phyloP scores from a whole-genome alignment of 2,888 invertebrate genomes.

The Drosophila monieri region DNA sequence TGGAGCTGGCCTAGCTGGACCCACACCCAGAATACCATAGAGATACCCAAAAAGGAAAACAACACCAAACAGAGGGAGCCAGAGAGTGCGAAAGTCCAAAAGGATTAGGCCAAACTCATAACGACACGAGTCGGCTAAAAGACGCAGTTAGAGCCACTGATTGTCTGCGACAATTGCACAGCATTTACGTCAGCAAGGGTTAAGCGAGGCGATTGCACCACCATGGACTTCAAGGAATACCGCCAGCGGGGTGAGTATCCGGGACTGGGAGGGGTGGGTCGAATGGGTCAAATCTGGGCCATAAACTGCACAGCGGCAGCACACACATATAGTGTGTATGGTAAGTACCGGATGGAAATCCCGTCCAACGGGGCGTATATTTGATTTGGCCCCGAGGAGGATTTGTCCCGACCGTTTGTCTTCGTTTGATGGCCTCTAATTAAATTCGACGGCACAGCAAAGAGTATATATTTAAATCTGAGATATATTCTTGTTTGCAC shows the following conservation, averaged over 20 bases:
- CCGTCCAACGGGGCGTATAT: slow-evolving; percentile 48
- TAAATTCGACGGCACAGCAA: slow-evolving; percentile 1
- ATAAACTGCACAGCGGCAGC: slow-evolving; percentile 71
- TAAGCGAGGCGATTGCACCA: slow-evolving; percentile 27
- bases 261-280: too few relatives aligned
- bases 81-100: slow-evolving; percentile 18
- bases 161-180: slow-evolving; percentile 32
- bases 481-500: background rate
- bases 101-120: slow-evolving; percentile 39
- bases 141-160: slow-evolving; percentile 7
- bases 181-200: slow-evolving; percentile 40
- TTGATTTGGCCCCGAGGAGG: slow-evolving; percentile 57
- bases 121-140: slow-evolving; percentile 14
- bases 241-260: slow-evolving; percentile 85
- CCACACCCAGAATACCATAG: background rate
- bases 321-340: background rate
- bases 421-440: slow-evolving; percentile 48
- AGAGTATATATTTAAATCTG: background rate
- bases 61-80: background rate
- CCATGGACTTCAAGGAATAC: slow-evolving; percentile 85
- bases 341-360: slow-evolving; percentile 41
- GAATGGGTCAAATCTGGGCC: slow-evolving; percentile 28
- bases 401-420: slow-evolving; percentile 51
- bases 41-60: background rate
- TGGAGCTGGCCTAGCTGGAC: slow-evolving; percentile 38